These are phyloP conservation scores for Hirtodrosophila histrioides DNA, from an alignment of 2,888 invertebrate genomes.

Conservation along the genomic window DNA sequence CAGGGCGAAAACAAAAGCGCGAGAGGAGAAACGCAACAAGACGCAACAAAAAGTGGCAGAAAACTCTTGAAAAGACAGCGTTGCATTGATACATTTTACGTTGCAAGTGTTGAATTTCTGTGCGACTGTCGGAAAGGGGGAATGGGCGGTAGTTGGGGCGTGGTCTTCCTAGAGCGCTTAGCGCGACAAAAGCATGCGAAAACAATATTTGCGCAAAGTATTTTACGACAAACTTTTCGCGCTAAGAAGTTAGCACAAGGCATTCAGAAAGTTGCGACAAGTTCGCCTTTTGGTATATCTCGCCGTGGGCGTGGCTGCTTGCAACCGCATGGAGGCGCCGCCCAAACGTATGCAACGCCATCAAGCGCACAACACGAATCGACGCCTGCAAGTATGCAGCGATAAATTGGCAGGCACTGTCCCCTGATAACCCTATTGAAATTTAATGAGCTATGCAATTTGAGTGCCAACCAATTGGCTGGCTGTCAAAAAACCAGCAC, in stretches of 20 bases:
- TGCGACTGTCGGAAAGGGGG: conserved; percentile 4
- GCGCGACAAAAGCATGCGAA: conserved; percentile 74
- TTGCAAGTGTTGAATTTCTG: conserved; percentile 49
- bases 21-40: conserved; percentile 24
- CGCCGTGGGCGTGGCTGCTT: conserved; percentile 15
- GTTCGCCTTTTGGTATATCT: conserved; percentile 42
- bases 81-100: conserved; percentile 74
- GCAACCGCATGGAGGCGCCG: not conserved
- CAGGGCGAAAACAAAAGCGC: conserved; percentile 48
- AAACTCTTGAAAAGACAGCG: conserved; percentile 66
- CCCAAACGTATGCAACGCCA: conserved; percentile 60
- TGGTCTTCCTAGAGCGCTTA: conserved; percentile 60
- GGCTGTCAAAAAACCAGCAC: conserved; percentile 56
- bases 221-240: conserved; percentile 74
- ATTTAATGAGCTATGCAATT: conserved; percentile 70
- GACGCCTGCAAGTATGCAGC: conserved; percentile 52
- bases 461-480: conserved; percentile 57
- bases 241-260: conserved; percentile 74
- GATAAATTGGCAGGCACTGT: conserved; percentile 26
- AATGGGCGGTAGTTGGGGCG: conserved; percentile 1
- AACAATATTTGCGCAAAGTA: conserved; percentile 78
- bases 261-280: conserved; percentile 76
- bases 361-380: conserved; percentile 7
- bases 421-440: conserved; percentile 31
- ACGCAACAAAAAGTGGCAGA: conserved; percentile 48